Evolutionary conservation across 2,888 invertebrate species (phyloP).

Genomic region (Melipona beecheii): DNA sequence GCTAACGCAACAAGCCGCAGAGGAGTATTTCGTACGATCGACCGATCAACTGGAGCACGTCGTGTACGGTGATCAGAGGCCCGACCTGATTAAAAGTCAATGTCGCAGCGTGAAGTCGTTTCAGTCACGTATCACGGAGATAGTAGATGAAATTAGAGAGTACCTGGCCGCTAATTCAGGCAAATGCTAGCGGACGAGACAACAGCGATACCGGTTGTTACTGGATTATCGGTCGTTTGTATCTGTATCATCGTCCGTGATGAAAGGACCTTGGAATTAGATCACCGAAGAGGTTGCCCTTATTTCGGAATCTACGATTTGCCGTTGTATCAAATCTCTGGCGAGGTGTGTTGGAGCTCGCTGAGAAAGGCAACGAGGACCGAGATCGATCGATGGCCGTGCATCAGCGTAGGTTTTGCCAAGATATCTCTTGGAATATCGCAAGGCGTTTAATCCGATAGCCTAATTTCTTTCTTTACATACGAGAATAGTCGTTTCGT

Average conservation of each 20-base stretch:
- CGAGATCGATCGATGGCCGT: no score
- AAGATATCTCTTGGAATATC: no score
- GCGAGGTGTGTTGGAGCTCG: no score
- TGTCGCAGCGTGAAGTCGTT: conserved; percentile 49
- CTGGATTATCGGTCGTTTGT: conserved; percentile 12
- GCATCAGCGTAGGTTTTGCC: no score
- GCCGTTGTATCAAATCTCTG: neutral
- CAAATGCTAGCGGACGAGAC: conserved; percentile 18
- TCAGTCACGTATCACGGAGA: conserved; percentile 59
- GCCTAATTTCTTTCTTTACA: no score
- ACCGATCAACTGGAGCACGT: conserved; percentile 51
- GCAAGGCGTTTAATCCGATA: no score
- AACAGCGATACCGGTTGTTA: neutral
- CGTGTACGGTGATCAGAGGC: conserved; percentile 58
- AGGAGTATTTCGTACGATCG: conserved; percentile 50
- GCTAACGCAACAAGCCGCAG: conserved; percentile 36
- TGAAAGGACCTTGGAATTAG: conserved; percentile 37
- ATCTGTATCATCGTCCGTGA: conserved; percentile 47
- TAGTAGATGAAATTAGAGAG: conserved; percentile 66
- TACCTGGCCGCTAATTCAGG: conserved; percentile 52
- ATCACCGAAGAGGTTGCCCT: conserved; percentile 23
- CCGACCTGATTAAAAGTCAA: conserved; percentile 54
- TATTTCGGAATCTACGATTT: conserved; percentile 27
- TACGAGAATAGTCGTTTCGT: no score
- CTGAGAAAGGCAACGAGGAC: no score